Evolutionary conservation across 2,888 invertebrate species (phyloP).

Genomic region (Pecten maximus): DNA sequence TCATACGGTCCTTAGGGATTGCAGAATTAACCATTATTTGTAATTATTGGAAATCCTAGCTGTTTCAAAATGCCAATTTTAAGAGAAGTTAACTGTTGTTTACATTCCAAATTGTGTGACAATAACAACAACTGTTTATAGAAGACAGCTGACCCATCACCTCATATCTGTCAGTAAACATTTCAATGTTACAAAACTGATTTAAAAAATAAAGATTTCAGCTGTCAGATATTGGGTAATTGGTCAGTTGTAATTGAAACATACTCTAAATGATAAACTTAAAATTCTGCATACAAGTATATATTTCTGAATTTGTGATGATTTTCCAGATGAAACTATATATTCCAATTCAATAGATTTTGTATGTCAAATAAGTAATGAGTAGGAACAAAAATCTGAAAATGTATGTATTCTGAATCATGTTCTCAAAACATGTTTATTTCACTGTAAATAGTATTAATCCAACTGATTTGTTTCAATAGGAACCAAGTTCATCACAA

Average conservation of each 20-base stretch:
- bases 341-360: too few relatives aligned
- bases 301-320: background rate
- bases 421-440: too few relatives aligned
- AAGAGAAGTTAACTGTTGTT: too few relatives aligned
- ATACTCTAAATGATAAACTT: background rate
- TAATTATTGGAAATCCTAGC: too few relatives aligned
- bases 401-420: too few relatives aligned
- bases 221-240: background rate
- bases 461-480: background rate
- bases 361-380: too few relatives aligned
- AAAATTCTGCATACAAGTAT: background rate
- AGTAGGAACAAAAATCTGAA: too few relatives aligned
- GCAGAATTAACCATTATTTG: too few relatives aligned
- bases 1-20: too few relatives aligned
- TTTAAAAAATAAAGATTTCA: background rate
- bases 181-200: background rate
- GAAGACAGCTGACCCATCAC: background rate
- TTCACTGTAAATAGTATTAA: background rate
- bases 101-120: slow-evolving; percentile 4
- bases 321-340: background rate
- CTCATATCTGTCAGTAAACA: background rate
- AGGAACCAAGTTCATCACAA: background rate
- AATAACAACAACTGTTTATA: background rate
- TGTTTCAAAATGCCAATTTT: too few relatives aligned
- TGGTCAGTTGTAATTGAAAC: background rate